Evolutionary conservation across 2,888 invertebrate species (phyloP), one percentile per base, ranked within the genome.

Genomic region (Chrysolina haemoptera): DNA sequence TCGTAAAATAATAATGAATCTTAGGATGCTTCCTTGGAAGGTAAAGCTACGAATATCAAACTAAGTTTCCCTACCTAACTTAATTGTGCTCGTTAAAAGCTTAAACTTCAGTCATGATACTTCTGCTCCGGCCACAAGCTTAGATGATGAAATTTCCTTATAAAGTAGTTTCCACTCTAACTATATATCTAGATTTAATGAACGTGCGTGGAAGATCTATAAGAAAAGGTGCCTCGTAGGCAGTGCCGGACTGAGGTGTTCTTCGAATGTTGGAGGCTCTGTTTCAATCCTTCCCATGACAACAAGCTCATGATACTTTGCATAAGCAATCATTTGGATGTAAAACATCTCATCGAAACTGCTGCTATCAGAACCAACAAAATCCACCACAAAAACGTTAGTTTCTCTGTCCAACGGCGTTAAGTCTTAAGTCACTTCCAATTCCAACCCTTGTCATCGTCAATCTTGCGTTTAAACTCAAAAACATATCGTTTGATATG

Each of bases 91-190:
- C 66, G 66, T 66, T 66, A 50, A 22, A 66, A 66, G 48, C 35
- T 16, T 16, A n/a, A 66, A 66, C 66, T 66, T 35, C 50, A 65
- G 41, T 65, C 65, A 65, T 48, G 65, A 65, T 65, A 65, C 65
- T 65, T 43, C 46, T n/a, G 18, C 12, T 9, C 1, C 48, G 50
- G 22, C 41, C 48, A 35, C 50, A 20, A 50, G 35, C 27, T 50
- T 11, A 22, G 27, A 74, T 71, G 78, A 76, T 76, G 75, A 77
- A 73, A 78, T 77, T 71, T 73, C 70, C 76, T 75, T 75, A 79
- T 77, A 77, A 76, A 77, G 77, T 76, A 78, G 77, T 77, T 78
- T 74, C 76, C 73, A 65, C 50, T 50, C 50, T 50, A 50, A 12
- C 43, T n/a, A 68, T 67, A 72, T 66, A 70, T 50, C 50, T 68